A percentile compares a stretch with the other conserved stretches of the same genome.
phyloP scores from a whole-genome alignment of 2,888 invertebrate genomes.

The Pseudococcus jackbeardsleyi region DNA sequence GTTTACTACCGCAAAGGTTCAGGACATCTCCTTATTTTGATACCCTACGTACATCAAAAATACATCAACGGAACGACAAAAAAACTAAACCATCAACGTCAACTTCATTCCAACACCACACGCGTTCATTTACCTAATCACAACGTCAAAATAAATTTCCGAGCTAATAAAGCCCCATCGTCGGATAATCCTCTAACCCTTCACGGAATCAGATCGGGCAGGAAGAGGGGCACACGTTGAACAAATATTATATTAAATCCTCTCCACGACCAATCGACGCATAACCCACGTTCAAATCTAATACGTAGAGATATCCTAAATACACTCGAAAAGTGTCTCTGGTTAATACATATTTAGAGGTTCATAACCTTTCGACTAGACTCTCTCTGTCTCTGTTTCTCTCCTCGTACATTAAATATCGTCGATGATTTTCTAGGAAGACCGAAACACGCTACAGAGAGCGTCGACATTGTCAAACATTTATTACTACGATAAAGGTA shows the following conservation, averaged over 20 bases:
- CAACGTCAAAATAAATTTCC: background rate
- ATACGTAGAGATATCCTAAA: background rate
- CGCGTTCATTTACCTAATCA: conserved; percentile 28
- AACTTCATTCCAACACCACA: background rate
- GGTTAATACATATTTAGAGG: conserved; percentile 1
- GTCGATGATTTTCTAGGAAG: background rate
- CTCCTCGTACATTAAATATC: background rate
- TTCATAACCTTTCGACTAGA: conserved; percentile 38
- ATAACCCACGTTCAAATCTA: too few relatives aligned
- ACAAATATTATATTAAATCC: background rate
- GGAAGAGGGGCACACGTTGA: background rate
- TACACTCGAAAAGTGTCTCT: background rate
- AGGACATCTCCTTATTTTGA: too few relatives aligned
- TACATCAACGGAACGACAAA: background rate
- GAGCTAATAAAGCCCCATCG: background rate
- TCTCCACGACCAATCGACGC: background rate
- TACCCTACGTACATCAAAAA: background rate
- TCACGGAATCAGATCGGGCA: background rate
- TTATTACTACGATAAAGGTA: background rate
- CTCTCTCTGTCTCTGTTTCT: background rate
- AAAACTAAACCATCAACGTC: background rate
- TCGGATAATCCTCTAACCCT: background rate
- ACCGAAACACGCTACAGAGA: background rate
- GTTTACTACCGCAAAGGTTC: too few relatives aligned
- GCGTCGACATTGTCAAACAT: background rate